Percentiles rank a stretch among this genome's conserved stretches.
Conservation (phyloP, 2,113 vertebrate species). For the Siphamia tubifer region DNA sequence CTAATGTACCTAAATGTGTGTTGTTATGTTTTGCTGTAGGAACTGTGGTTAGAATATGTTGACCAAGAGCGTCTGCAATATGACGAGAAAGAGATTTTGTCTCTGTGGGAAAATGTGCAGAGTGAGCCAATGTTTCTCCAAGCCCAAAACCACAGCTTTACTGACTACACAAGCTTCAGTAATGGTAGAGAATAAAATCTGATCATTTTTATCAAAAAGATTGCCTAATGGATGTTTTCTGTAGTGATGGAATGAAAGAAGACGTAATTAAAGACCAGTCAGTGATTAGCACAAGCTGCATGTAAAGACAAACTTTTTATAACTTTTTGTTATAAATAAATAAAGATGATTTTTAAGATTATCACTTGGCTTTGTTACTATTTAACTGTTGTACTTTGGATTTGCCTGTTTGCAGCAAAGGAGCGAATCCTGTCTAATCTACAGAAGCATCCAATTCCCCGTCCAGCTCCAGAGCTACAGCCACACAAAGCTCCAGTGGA, state of each 20-base stretch:
- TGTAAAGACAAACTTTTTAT: no score
- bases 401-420: constrained; percentile 87
- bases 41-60: constrained; percentile 92
- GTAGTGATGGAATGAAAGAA: background rate
- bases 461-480: constrained; percentile 76
- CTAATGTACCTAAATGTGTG: background rate
- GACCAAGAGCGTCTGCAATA: constrained; percentile 88
- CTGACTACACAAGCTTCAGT: constrained; percentile 82
- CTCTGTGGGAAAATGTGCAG: constrained; percentile 86
- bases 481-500: constrained; percentile 85
- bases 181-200: constrained; percentile 76
- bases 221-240: background rate
- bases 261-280: no score
- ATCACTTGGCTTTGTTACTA: no score
- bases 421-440: constrained; percentile 88
- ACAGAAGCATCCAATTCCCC: constrained; percentile 86
- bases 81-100: constrained; percentile 85
- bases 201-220: background rate
- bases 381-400: no score
- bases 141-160: constrained; percentile 66
- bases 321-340: no score
- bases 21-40: constrained; percentile 72
- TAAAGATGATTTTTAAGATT: no score
- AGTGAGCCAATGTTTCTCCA: constrained; percentile 81
- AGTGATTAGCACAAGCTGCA: no score